Evolutionary conservation across 2,888 invertebrate genomes (phyloP).

Genomic region (Panopea generosa): DNA sequence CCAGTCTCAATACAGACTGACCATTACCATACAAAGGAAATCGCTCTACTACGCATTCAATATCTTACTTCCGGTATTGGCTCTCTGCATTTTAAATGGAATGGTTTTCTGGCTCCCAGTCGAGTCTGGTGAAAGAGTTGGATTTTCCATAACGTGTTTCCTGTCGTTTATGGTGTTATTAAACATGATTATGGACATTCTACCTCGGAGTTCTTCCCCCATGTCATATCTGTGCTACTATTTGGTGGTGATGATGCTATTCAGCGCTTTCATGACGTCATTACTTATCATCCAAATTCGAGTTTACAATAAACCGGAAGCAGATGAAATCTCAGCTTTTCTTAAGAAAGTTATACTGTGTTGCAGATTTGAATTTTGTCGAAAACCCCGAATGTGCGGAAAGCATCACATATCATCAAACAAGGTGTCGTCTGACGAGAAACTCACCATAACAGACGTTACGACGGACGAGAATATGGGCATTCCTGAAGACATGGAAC

Average conservation of each 20-base stretch:
- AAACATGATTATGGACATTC: conserved; percentile 23
- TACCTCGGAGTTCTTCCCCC: conserved; percentile 26
- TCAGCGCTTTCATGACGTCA: conserved; percentile 33
- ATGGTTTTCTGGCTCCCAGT: conserved; percentile 29
- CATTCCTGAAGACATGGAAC: background rate
- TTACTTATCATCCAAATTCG: conserved; percentile 29
- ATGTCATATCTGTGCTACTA: conserved; percentile 46
- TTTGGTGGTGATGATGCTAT: conserved; percentile 41
- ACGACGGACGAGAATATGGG: too few relatives aligned
- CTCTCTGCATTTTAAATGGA: conserved; percentile 15
- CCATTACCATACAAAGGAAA: conserved; percentile 21
- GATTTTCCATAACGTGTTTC: conserved; percentile 36
- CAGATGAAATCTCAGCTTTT: conserved; percentile 5
- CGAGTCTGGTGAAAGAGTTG: conserved; percentile 32
- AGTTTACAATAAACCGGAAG: conserved; percentile 34
- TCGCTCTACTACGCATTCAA: conserved; percentile 29
- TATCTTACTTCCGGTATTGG: conserved; percentile 25
- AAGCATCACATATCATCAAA: too few relatives aligned
- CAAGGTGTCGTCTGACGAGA: too few relatives aligned
- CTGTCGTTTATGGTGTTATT: conserved; percentile 28
- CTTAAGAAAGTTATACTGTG: conserved; percentile 8
- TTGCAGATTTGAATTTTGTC: too few relatives aligned
- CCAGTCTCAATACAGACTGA: conserved; percentile 9
- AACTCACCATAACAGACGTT: too few relatives aligned
- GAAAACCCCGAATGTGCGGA: too few relatives aligned